Base-by-base conservation (phyloP, 2,797 vertebrate species). In the Cuniculus paca region DNA sequence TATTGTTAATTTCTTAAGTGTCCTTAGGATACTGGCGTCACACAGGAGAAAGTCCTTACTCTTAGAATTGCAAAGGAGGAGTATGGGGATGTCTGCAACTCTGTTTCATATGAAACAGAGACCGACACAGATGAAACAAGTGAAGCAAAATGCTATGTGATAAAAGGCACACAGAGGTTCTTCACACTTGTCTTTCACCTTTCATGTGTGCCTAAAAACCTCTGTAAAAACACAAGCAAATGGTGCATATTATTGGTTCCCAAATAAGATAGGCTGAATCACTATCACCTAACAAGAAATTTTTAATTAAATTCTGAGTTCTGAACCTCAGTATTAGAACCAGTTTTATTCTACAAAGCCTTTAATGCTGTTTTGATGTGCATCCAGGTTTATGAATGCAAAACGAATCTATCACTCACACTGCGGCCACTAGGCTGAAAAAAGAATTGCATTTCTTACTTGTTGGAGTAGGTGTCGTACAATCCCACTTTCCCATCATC, bases 401-500 rank as follows among this genome's bases (percentile, higher is more conserved):
- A 50, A 89, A 82, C 65, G 31, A 45, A 61, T 31, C 31, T 72
- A 48, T 26, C 52, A 85, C 26, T n/a, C 63, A 86, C 56, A 75
- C 11, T 86, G 22, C n/a, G 77, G 68, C 54, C 24, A 88, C 6
- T 4, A 11, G 39, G 36, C 56, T 31, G 24, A 63, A 61, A 61
- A 45, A 48, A 84, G 31, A 10, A 34, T 17, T 36, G 17, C 0
- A 14, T 90, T 88, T 94, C 99, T 98, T 98, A 99, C 99, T 99
- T 99, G 99, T 98, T 99, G 26, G 99, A 99, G 95, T 99, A 99
- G 80, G 99, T 99, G 4, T 99, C 99, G 91, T 99, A 99, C 98
- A 99, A 97, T 5, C 99, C 99, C 75, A 99, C 99, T 99, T 99
- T 99, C 19, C 99, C 99, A 12, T 99, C 99, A 20, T 99, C 99